A percentile compares a stretch with the other conserved stretches of the same genome.
phyloP scores from a whole-genome alignment of 2,888 invertebrate genomes.

The Tromatobia lineatoria region DNA sequence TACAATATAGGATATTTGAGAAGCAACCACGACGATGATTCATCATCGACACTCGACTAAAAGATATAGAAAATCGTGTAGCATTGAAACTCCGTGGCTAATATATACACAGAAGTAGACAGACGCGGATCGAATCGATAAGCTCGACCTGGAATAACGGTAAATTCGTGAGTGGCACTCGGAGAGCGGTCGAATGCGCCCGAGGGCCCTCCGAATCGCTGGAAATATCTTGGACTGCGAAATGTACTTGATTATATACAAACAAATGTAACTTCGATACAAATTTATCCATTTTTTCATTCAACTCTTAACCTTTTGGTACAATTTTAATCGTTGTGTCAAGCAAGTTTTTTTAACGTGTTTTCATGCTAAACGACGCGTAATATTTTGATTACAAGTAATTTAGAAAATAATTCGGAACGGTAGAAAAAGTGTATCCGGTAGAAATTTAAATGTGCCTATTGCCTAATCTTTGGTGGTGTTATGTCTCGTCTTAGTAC shows the following conservation, averaged over 20 bases:
- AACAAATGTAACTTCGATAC: slow-evolving; percentile 2
- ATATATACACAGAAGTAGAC: not conserved
- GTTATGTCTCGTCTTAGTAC: not conserved
- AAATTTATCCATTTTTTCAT: slow-evolving; percentile 14
- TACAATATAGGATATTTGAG: slow-evolving; percentile 15
- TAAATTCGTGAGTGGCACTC: slow-evolving; percentile 48
- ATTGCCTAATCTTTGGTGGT: no score
- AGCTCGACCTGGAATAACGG: slow-evolving; percentile 57
- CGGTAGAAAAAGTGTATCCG: no score
- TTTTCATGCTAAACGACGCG: no score
- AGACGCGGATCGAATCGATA: slow-evolving; percentile 56
- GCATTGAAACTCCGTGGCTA: slow-evolving; percentile 4
- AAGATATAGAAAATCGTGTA: no score
- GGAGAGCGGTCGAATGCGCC: slow-evolving; percentile 4
- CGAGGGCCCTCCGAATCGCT: slow-evolving; percentile 20
- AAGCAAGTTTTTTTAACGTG: no score
- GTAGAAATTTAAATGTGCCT: no score
- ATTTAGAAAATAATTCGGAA: no score
- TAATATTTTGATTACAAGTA: no score
- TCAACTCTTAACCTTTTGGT: no score
- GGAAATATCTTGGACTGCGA: slow-evolving; percentile 31
- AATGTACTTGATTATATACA: slow-evolving; percentile 16
- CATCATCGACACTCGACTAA: slow-evolving; percentile 17
- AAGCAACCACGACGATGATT: slow-evolving; percentile 39
- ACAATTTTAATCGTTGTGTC: no score